phyloP scores from a whole-genome alignment of 2,888 invertebrate species.

The Rhimphoctona megacephalus region DNA sequence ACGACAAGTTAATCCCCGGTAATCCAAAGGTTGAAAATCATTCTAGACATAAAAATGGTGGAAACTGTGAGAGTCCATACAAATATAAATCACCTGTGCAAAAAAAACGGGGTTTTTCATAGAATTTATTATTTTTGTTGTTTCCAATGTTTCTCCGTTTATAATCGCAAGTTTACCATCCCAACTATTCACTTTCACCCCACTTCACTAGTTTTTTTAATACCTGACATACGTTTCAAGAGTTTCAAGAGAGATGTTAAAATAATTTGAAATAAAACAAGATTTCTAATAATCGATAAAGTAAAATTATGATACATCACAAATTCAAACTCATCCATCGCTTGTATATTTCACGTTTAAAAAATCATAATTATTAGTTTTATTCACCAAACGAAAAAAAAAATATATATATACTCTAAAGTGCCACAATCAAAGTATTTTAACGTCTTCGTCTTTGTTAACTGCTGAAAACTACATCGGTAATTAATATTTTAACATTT shows the following conservation, averaged over 20 bases:
- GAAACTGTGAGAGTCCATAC: not conserved
- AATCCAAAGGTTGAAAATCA: conserved; percentile 19
- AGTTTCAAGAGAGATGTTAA: not conserved
- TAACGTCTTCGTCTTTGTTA: no score
- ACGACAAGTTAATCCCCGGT: conserved; percentile 40
- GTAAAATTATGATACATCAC: no score
- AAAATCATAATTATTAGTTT: no score
- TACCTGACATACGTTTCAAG: not conserved
- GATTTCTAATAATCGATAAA: not conserved
- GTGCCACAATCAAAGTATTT: no score
- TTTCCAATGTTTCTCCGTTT: not conserved
- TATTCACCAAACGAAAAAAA: no score
- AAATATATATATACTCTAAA: no score
- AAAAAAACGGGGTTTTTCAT: not conserved
- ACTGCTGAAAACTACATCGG: no score
- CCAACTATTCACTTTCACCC: not conserved
- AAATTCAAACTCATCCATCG: no score
- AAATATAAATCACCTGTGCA: not conserved
- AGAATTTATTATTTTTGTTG: not conserved
- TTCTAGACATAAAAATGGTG: not conserved
- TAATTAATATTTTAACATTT: no score
- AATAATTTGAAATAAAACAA: not conserved
- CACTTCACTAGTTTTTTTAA: not conserved
- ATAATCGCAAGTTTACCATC: not conserved
- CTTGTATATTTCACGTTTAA: no score